Base-by-base conservation (phyloP, 2,797 vertebrate genomes). In the Tiaroga cobitis region DNA sequence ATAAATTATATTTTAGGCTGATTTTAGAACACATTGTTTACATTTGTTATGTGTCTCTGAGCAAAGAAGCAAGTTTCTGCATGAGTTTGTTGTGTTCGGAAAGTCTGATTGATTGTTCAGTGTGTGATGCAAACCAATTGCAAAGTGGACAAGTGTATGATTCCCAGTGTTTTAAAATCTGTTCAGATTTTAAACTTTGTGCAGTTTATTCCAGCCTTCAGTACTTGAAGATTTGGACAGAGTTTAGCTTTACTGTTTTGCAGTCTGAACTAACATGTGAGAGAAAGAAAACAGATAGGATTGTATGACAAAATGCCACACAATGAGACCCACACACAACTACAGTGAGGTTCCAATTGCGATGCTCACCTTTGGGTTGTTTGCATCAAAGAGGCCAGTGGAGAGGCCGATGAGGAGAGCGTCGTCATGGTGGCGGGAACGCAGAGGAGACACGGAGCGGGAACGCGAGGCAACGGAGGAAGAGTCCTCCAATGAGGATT, bases 351-450 rank as follows among this genome's bases (percentile, higher is more conserved):
- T 24, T 63, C 24, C 24, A 19, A 6, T 56, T 19, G 41, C 3
- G 1, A n/a, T 76, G 89, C 92, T 96, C 94, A 96, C 98, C 97
- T 97, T 98, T 89, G 97, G 97, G 90, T 99, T 98, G 29, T 98
- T 98, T 92, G 97, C 93, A 88, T 99, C 97, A 89, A 99, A 99
- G 85, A 98, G 95, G 90, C 98, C 98, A 0, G 97, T 97, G 78
- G 97, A 98, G 89, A 99, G 97, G 74, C 97, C 97, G 77, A 99
- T 96, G 89, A 99, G 92, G 86, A 99, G 93, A 1, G 95, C 93
- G 68, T 95, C 92, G 59, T 94, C 93, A 90, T 97, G 96, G 86
- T 93, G 95, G 92, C 94, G 96, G 88, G 90, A 94, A 92, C 94
- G 97, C 85, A 95, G 93, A 82, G 98, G 98, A 79, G 97, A 99